These are phyloP conservation scores for Strix aluco DNA, from an alignment of 2,113 vertebrate genomes.

Conservation along the genomic window DNA sequence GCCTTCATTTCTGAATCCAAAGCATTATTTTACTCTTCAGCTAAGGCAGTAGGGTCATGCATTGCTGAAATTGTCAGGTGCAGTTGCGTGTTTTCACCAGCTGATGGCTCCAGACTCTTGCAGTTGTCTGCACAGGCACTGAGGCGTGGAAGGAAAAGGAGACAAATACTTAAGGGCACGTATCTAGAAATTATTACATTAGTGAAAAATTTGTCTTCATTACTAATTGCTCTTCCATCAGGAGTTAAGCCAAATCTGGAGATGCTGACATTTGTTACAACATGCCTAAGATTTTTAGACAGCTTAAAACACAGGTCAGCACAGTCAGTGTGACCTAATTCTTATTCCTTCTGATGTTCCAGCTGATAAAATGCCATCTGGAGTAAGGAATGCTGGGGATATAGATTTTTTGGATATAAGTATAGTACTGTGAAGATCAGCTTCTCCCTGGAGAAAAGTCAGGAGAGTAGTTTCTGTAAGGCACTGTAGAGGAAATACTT, in stretches of 20 bases:
- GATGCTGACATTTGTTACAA: not conserved
- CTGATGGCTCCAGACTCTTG: slow-evolving; percentile 56
- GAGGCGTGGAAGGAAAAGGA: not conserved
- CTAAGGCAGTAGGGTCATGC: too few relatives aligned
- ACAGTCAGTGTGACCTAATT: not conserved
- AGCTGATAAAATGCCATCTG: slow-evolving; percentile 45
- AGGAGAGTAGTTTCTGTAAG: not conserved
- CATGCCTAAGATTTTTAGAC: not conserved
- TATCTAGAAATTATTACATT: not conserved
- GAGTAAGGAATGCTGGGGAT: not conserved
- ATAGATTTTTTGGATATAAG: not conserved
- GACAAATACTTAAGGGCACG: not conserved
- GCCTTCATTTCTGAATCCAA: not conserved
- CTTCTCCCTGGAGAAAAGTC: not conserved
- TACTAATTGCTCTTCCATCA: not conserved
- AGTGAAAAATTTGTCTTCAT: not conserved
- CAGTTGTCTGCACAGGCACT: not conserved
- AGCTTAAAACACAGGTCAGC: not conserved
- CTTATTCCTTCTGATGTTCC: slow-evolving; percentile 24
- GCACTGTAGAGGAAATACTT: not conserved
- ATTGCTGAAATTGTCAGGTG: not conserved
- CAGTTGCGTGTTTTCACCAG: slow-evolving; percentile 49
- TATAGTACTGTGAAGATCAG: not conserved
- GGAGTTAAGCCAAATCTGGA: not conserved
- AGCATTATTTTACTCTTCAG: not conserved